Base-by-base conservation (phyloP, 1,140 invertebrate genomes). In the Lepidotrigona ventralis region DNA sequence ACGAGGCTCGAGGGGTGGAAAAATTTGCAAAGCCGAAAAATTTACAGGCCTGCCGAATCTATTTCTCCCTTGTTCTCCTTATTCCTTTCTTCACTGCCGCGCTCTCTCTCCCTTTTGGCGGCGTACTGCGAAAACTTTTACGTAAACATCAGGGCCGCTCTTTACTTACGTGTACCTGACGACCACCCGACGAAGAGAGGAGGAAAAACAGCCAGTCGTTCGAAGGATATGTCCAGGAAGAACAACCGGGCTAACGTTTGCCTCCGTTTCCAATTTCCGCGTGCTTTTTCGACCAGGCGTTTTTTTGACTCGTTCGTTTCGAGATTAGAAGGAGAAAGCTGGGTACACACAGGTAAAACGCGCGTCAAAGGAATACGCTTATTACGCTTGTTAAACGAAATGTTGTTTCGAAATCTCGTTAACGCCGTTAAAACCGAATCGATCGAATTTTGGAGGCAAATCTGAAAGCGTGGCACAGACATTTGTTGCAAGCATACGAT, bases 241-340 rank as follows among this genome's bases (percentile, higher is more conserved):
- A 84, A 84, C 71, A 87, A 81, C 81, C 51, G 23, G 81, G 73
- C 84, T 76, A 80, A 88, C 81, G 71, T 81, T 87, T 74, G 73
- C 72, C 66, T 73, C 73, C 71, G 66, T 84, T 80, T 21, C 63
- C 72, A 23, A 15, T 39, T n/a, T 26, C 23, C 26, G 53, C 33
- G 53, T 63, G 6, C 39, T 19, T 29, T 81, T 68, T 76, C 23
- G n/a, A 3, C 11, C 71, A 46, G 54, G 0, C 12, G 58, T 46
- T 46, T 46, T n/a, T 46, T 46, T 8, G 8, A 46, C 39, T 46
- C 39, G 66, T 58, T 56, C 71, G 51, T 15, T 81, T 75, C 60
- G 12, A 53, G 53, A 81, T 81, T 56, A 74, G 70, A 60, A 15
- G 56, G 8, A 46, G 39, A 46, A 8, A 39, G 8, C 39, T 4